Evolutionary conservation across 2,888 invertebrate genomes (phyloP), one percentile per base, ranked within the genome.

Genomic region (Heliconius charithonia): DNA sequence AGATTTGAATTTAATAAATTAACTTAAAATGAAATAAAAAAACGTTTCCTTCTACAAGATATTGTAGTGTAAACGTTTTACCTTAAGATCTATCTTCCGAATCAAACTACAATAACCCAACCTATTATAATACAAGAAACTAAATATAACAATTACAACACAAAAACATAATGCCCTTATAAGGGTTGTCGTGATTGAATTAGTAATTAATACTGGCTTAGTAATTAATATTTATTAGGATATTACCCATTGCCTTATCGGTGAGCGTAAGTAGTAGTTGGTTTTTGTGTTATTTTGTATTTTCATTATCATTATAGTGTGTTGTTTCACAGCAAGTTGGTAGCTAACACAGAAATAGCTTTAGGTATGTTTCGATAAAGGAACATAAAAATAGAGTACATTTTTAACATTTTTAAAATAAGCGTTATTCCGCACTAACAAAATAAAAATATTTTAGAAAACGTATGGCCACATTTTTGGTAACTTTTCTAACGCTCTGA

Each of bases 171-270:
- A 29, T n/a, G 13, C 45, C 71, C 51, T 27, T 71, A 32, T 32
- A 71, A 10, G 71, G n/a, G 13, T 32, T 71, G 32, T 56, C 71
- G 71, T 71, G 71, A 59, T 74, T 41, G 73, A 62, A 63, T 63
- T 45, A 41, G 12, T 63, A 74, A 74, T 74, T 63, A 62, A 63
- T 62, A 74, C 63, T 56, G 29, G 56, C 51, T 25, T 13, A 41
- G 73, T 41, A 63, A 63, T 74, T 41, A 71, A 71, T 71, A 71
- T 71, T 71, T 59, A 62, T 73, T 73, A 32, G 3, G 32, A 73
- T 73, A 74, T 63, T 74, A 74, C 6, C 63, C 41, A 19, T 63
- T 63, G 10, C 73, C 41, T 74, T 74, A 74, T 37, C 63, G 2
- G 25, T 63, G 45, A 29, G 41, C 19, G 16, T 41, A 25, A 16